These are phyloP conservation scores for Lasioglossum morio DNA, from an alignment of 2,888 invertebrate species.

Conservation along the genomic window DNA sequence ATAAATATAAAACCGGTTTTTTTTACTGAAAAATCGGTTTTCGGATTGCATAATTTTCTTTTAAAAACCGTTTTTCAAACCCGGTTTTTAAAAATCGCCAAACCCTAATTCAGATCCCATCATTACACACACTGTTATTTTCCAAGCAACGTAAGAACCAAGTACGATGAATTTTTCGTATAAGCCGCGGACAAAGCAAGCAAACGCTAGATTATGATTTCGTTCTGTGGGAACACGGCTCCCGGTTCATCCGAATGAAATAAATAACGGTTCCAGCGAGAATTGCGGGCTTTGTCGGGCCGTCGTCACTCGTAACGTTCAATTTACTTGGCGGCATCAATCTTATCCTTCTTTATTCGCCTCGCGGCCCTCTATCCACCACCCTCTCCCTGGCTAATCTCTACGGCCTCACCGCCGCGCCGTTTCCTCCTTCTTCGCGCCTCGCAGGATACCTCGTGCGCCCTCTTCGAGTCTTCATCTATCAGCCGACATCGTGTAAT, in stretches of 20 bases:
- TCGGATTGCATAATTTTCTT: no score
- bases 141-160: neutral
- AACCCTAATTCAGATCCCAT: no score
- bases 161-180: neutral
- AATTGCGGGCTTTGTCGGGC: constrained; percentile 70
- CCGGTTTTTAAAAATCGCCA: no score
- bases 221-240: neutral
- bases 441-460: constrained; percentile 19
- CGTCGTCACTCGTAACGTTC: constrained; percentile 75
- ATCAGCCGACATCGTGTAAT: constrained; percentile 62
- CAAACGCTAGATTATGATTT: constrained; percentile 6
- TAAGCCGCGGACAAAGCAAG: neutral
- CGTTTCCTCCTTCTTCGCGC: constrained; percentile 55
- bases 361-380: constrained; percentile 47
- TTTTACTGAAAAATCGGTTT: no score
- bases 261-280: constrained; percentile 63
- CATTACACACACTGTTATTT: neutral
- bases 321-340: constrained; percentile 78
- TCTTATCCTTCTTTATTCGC: constrained; percentile 78
- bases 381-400: constrained; percentile 62
- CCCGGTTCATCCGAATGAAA: constrained; percentile 46
- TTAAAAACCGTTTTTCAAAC: no score
- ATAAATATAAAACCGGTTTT: no score
- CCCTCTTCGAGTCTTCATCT: constrained; percentile 47
- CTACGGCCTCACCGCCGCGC: constrained; percentile 52